Percentiles rank a stretch among this genome's conserved stretches.
Evolutionary conservation across 2,113 vertebrate genomes (phyloP).

Genomic region (Callorhinus ursinus): DNA sequence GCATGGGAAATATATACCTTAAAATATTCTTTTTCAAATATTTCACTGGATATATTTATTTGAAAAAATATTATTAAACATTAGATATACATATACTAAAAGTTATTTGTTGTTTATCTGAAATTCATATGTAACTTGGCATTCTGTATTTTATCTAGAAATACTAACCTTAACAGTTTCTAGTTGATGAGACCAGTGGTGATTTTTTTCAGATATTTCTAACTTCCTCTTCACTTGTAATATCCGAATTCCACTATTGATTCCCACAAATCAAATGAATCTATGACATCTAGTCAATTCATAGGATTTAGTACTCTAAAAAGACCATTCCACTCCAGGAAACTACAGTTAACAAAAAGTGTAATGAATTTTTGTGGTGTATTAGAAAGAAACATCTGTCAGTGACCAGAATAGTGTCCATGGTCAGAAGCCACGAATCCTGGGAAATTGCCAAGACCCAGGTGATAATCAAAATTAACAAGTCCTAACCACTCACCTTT

Average conservation of each 20-base stretch:
- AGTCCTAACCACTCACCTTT: background rate
- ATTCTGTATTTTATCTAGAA: background rate
- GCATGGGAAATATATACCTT: background rate
- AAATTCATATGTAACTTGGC: background rate
- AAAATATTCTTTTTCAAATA: background rate
- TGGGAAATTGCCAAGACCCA: background rate
- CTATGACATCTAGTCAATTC: background rate
- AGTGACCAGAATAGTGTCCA: background rate
- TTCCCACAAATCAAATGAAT: background rate
- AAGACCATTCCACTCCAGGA: background rate
- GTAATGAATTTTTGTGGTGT: rapidly evolving
- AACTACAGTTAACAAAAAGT: background rate
- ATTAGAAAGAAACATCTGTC: background rate
- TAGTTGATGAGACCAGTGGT: background rate
- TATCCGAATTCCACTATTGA: background rate
- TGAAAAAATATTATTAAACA: background rate
- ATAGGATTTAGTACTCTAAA: background rate
- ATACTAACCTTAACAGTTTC: background rate
- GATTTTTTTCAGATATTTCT: background rate
- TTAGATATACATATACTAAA: background rate
- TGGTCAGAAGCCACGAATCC: background rate
- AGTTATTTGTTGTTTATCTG: background rate
- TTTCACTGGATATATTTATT: background rate
- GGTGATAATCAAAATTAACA: background rate
- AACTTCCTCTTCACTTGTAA: rapidly evolving